Conservation (phyloP, 2,888 invertebrate genomes). For the Macrophya annulata region DNA sequence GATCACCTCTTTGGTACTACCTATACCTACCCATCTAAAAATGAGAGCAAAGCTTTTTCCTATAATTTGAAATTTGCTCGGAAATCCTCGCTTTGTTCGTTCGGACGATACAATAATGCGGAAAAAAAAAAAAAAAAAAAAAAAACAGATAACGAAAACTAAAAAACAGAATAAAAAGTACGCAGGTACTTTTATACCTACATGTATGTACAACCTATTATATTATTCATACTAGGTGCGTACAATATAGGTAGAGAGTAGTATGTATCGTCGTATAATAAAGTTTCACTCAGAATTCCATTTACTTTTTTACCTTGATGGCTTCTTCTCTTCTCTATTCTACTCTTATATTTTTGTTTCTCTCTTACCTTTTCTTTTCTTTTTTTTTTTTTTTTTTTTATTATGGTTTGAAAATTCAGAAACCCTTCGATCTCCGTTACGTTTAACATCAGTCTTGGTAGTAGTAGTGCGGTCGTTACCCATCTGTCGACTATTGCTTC, state of each 20-base stretch:
- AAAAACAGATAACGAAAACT: not conserved
- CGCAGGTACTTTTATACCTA: not conserved
- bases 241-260: not conserved
- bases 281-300: conserved; percentile 7
- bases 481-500: conserved; percentile 14
- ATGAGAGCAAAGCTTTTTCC: not conserved
- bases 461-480: not conserved
- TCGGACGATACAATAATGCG: not conserved
- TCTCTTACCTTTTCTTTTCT: not conserved
- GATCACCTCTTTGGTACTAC: too few species aligned
- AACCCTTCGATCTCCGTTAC: conserved; percentile 13
- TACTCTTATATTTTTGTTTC: too few species aligned
- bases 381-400: too few species aligned
- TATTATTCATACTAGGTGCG: conserved; percentile 3
- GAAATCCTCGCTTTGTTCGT: conserved; percentile 9
- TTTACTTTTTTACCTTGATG: not conserved
- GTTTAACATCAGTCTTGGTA: conserved; percentile 14
- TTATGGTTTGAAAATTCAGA: not conserved
- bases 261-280: not conserved
- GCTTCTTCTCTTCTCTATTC: not conserved
- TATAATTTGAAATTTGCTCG: not conserved
- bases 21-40: not conserved
- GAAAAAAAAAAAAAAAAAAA: not conserved
- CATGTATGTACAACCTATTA: not conserved
- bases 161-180: not conserved